Conservation (phyloP, 2,113 vertebrate species). For the Ictalurus furcatus region DNA sequence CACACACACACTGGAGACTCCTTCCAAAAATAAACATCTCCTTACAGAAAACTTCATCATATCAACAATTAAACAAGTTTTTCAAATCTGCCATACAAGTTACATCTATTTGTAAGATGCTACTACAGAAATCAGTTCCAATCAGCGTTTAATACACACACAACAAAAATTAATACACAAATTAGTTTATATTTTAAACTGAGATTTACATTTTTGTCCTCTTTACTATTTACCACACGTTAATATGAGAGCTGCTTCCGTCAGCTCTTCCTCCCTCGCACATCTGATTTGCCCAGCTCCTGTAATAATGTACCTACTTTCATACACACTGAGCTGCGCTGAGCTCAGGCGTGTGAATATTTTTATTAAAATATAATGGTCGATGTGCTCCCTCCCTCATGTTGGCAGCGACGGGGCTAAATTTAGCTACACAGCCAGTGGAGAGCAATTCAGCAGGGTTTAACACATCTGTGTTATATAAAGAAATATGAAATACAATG, state of each 20-base stretch:
- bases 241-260: not conserved
- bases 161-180: not conserved
- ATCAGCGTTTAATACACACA: not conserved
- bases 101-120: not conserved
- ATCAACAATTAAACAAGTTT: not conserved
- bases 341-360: conserved; percentile 53
- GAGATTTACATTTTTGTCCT: not conserved
- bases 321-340: conserved; percentile 41
- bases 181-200: not conserved
- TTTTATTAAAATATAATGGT: conserved; percentile 43
- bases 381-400: conserved; percentile 18
- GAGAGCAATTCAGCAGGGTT: conserved; percentile 60
- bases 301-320: conserved; percentile 28
- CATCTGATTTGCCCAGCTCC: not conserved
- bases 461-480: conserved; percentile 68
- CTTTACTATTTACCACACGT: not conserved
- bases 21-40: not conserved
- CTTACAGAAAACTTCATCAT: not conserved
- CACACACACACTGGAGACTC: not conserved
- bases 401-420: conserved; percentile 52
- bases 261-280: conserved; percentile 1
- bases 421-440: conserved; percentile 68
- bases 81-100: not conserved
- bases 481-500: conserved; percentile 59
- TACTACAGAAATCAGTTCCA: not conserved